Conservation (phyloP, 2,797 vertebrate species). For the Liparis tanakae region DNA sequence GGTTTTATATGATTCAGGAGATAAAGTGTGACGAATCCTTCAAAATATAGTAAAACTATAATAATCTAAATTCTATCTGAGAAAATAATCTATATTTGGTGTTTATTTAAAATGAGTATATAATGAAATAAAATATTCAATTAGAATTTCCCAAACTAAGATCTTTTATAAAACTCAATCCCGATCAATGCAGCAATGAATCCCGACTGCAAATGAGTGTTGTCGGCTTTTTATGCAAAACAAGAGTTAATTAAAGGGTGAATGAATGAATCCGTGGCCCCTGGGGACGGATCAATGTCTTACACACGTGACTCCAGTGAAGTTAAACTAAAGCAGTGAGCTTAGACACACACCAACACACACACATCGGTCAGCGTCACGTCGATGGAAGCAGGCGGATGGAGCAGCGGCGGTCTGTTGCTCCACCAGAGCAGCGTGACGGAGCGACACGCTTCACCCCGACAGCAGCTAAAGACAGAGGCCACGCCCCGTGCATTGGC, state of each 20-base stretch:
- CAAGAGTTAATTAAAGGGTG: neutral
- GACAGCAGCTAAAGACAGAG: constrained; percentile 17
- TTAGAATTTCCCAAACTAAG: neutral
- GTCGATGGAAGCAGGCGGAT: neutral
- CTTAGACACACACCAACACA: constrained; percentile 8
- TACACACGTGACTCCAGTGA: constrained; percentile 23
- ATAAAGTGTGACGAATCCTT: neutral
- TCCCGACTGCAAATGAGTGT: neutral
- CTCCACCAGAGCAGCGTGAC: neutral
- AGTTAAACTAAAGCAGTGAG: constrained; percentile 9
- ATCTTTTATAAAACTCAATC: neutral
- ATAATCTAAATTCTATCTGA: neutral
- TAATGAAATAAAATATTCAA: neutral
- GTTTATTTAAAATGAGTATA: neutral
- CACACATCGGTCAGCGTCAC: constrained; percentile 9
- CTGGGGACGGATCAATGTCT: constrained; percentile 30
- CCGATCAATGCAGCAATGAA: neutral
- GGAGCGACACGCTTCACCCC: too few relatives aligned
- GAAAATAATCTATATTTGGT: neutral
- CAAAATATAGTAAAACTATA: neutral
- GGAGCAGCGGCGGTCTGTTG: neutral
- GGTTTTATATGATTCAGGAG: neutral
- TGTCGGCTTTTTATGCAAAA: constrained; percentile 1
- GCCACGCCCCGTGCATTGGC: neutral
- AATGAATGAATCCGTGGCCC: constrained; percentile 19